phyloP scores from a whole-genome alignment of 2,888 invertebrate genomes.

The Melinaea menophilus region DNA sequence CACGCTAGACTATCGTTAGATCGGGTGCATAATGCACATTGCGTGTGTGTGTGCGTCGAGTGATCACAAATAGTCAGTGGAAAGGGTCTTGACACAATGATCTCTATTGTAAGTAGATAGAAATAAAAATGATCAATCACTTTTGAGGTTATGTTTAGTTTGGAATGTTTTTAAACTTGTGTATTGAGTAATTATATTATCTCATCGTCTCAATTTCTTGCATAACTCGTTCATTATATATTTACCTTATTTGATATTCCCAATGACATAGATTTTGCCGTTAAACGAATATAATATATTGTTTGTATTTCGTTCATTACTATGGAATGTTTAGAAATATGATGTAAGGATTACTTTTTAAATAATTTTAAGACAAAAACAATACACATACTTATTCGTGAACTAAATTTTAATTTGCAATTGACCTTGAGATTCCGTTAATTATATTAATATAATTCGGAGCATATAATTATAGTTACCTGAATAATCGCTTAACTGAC shows the following conservation, averaged over 20 bases:
- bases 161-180: constrained; percentile 9
- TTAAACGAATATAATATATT: too few species aligned
- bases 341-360: too few species aligned
- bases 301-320: too few species aligned
- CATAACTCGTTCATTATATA: not conserved
- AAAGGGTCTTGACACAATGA: constrained; percentile 65
- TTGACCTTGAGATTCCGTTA: constrained; percentile 12
- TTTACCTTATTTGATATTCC: constrained; percentile 1
- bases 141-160: constrained; percentile 70
- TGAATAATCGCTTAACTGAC: constrained; percentile 14
- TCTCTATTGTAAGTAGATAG: constrained; percentile 63
- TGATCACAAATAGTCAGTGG: constrained; percentile 72
- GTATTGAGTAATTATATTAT: constrained; percentile 17
- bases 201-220: not conserved
- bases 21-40: constrained; percentile 66
- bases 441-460: constrained; percentile 15
- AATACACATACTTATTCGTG: too few species aligned
- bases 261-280: not conserved
- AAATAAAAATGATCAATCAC: constrained; percentile 39
- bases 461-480: constrained; percentile 12
- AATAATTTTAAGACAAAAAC: too few species aligned
- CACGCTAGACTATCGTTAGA: constrained; percentile 55
- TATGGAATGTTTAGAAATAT: too few species aligned
- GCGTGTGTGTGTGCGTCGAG: constrained; percentile 65
- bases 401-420: not conserved